Percentiles rank a stretch among this genome's conserved stretches.
phyloP scores from a whole-genome alignment of 2,888 invertebrate genomes.

The Mystacides longicornis region DNA sequence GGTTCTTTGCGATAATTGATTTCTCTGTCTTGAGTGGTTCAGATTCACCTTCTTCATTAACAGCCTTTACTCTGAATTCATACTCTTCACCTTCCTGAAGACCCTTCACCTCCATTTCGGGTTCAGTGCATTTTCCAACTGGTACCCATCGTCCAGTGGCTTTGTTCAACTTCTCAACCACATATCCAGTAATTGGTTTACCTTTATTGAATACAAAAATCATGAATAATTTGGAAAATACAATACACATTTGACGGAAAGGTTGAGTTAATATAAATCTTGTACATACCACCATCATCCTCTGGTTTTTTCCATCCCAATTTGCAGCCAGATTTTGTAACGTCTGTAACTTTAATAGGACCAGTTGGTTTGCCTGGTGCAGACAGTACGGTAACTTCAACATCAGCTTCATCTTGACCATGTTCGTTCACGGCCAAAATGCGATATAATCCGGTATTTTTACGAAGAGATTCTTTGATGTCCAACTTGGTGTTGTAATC shows the following conservation, averaged over 20 bases:
- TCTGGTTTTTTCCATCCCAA: constrained; percentile 91
- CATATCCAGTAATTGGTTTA: constrained; percentile 85
- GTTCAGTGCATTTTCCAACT: constrained; percentile 80
- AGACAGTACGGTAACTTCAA: constrained; percentile 82
- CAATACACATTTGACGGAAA: no score
- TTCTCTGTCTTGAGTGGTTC: constrained; percentile 90
- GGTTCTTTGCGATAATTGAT: constrained; percentile 90
- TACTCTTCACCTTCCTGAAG: constrained; percentile 84
- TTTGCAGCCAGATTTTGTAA: constrained; percentile 85
- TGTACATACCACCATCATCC: constrained; percentile 74
- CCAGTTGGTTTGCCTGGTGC: constrained; percentile 84
- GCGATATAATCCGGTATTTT: constrained; percentile 85
- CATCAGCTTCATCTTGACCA: constrained; percentile 87
- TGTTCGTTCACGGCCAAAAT: constrained; percentile 86
- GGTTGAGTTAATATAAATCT: background rate
- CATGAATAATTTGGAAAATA: background rate
- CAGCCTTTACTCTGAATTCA: constrained; percentile 87
- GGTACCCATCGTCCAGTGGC: constrained; percentile 91
- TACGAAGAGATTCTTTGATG: constrained; percentile 68
- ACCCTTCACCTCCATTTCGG: constrained; percentile 80
- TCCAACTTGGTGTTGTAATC: constrained; percentile 86
- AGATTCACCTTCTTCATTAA: constrained; percentile 92
- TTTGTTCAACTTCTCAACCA: constrained; percentile 89
- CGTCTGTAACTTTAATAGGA: constrained; percentile 79
- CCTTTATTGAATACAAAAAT: constrained; percentile 31